Evolutionary conservation across 2,113 vertebrate genomes (phyloP), one percentile per base, ranked within the genome.

Genomic region (Zootoca vivipara): DNA sequence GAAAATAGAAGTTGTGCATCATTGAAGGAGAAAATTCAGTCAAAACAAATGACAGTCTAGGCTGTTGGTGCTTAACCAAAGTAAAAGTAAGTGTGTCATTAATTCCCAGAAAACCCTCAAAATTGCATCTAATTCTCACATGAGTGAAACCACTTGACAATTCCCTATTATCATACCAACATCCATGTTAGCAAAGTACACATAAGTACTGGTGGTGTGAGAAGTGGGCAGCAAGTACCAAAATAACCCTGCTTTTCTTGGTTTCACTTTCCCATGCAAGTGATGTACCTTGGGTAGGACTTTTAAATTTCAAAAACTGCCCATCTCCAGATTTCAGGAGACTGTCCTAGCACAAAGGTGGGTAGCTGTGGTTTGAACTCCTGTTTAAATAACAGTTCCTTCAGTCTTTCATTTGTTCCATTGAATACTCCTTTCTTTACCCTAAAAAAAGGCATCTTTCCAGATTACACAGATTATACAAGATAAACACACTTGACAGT

Each of bases 61-160:
- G 85, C 69, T n/a, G 78, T 1, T 87, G 72, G 89, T 83, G 82
- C 83, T 92, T 79, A 92, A 93, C 91, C 84, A 92, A 83, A 91
- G 91, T 33, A 90, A 84, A 94, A 91, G 62, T 15, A 7, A 9
- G 18, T 46, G 5, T 46, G 35, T 13, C 58, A 82, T 82, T 42
- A 26, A 65, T 24, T 58, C 5, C 16, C 18, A 30, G 13, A 33
- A 79, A 79, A 56, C 2, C 52, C 18, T 24, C 46, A 79, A 58
- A 33, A n/a, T 3, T 18, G 7, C 15, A 30, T 30, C 52, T 6
- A 56, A 3, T 56, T 56, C 40, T 58, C 52, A n/a, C 16, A 20
- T 58, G 6, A 58, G 13, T 72, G 15, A 82, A 69, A 83, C 30
- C 42, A 28, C 40, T 70, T 83, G 35, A 56, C 9, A 84, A 84